Conservation (phyloP, 30 jellyfish, hydroid and myxozoan species). For the Cassiopea andromeda region DNA sequence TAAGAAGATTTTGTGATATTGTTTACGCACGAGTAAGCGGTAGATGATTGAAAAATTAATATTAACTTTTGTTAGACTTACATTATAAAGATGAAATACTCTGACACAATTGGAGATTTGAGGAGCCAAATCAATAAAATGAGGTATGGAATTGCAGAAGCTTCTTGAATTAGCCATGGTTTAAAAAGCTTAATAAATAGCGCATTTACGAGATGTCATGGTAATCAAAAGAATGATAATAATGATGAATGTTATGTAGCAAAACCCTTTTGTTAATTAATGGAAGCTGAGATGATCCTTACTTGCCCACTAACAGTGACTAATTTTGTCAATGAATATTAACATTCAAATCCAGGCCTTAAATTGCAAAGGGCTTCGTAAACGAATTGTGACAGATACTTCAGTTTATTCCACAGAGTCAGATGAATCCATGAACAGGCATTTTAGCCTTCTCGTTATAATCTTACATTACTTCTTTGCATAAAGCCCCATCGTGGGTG, state of each 20-base stretch:
- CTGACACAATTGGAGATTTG: slow-evolving; percentile 82
- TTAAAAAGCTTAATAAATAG: not conserved
- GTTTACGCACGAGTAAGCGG: not conserved
- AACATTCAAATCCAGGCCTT: not conserved
- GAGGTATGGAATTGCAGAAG: slow-evolving; percentile 49
- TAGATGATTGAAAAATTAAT: not conserved
- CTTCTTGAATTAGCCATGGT: not conserved
- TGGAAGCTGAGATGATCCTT: not conserved
- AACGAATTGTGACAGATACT: not conserved
- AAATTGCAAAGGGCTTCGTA: not conserved
- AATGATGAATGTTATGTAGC: not conserved
- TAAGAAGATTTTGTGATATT: not conserved
- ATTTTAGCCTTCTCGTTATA: no score
- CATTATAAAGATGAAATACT: slow-evolving; percentile 78
- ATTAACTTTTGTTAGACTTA: slow-evolving; percentile 63
- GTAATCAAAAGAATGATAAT: not conserved
- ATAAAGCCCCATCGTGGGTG: no score
- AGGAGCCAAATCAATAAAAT: slow-evolving; percentile 53
- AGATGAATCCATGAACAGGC: no score
- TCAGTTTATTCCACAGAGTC: no score
- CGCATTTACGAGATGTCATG: no score
- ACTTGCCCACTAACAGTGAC: not conserved
- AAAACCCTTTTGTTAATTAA: not conserved
- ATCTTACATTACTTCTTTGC: no score
- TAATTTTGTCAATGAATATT: not conserved